Percentiles rank a stretch among this genome's conserved stretches.
phyloP scores from a whole-genome alignment of 2,797 vertebrate genomes.

The Karalla daura region DNA sequence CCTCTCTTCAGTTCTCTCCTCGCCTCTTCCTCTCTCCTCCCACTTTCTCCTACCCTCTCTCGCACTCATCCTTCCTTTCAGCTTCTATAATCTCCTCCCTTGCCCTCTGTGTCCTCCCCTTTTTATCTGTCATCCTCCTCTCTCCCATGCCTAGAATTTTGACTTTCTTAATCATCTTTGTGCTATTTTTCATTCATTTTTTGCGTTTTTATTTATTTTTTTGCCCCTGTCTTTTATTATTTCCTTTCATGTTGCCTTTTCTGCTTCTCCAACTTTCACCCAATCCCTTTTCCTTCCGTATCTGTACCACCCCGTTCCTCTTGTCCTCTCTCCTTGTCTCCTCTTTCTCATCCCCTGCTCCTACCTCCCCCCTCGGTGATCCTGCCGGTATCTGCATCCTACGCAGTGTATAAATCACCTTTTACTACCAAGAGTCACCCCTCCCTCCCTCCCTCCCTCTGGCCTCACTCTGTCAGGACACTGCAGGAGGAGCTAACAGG shows the following conservation, averaged over 20 bases:
- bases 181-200: too few relatives aligned
- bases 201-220: not conserved
- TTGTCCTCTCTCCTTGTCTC: not conserved
- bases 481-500: slow-evolving; percentile 19
- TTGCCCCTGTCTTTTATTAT: not conserved
- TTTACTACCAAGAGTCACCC: slow-evolving; percentile 50
- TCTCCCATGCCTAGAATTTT: not conserved
- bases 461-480: slow-evolving; percentile 45
- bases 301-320: slow-evolving; percentile 21
- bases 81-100: not conserved
- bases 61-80: not conserved
- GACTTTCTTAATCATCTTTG: too few relatives aligned
- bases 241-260: not conserved
- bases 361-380: slow-evolving; percentile 50
- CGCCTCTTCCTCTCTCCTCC: not conserved
- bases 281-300: slow-evolving; percentile 1
- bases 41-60: not conserved
- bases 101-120: not conserved
- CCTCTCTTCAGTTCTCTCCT: not conserved
- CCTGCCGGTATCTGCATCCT: slow-evolving; percentile 59
- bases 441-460: slow-evolving; percentile 43
- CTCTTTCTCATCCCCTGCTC: slow-evolving; percentile 3
- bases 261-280: not conserved
- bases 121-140: not conserved
- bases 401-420: slow-evolving; percentile 74